phyloP scores from a whole-genome alignment of 2,113 vertebrate genomes.

The Choloepus hoffmanni region DNA sequence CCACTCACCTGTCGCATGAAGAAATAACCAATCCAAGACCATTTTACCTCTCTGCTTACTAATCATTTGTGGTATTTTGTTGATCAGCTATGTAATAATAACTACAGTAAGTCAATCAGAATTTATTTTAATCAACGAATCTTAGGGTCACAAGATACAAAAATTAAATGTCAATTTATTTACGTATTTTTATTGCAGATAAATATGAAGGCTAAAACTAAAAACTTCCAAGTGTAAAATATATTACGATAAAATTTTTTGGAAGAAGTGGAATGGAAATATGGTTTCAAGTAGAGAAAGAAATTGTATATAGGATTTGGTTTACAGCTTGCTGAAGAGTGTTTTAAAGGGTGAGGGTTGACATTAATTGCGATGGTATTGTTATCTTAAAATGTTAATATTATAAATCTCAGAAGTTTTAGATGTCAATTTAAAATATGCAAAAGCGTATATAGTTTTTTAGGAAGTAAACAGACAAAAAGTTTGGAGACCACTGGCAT shows the following conservation, averaged over 20 bases:
- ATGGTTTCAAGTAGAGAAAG: background rate
- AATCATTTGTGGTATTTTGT: slow-evolving; percentile 29
- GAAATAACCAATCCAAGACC: background rate
- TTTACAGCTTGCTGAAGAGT: slow-evolving; percentile 8
- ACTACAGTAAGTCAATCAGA: background rate
- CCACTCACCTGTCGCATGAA: background rate
- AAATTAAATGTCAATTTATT: slow-evolving; percentile 25
- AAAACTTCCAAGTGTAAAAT: slow-evolving; percentile 48
- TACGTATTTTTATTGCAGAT: slow-evolving; percentile 2
- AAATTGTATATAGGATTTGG: background rate
- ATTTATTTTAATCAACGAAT: background rate
- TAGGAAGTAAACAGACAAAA: background rate
- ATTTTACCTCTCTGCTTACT: background rate
- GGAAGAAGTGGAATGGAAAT: background rate
- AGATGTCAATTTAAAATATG: background rate
- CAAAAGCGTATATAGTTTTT: background rate
- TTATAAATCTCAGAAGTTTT: background rate
- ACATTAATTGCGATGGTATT: background rate
- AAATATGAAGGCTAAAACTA: slow-evolving; percentile 38
- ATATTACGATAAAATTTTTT: slow-evolving; percentile 9
- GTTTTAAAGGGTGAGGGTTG: background rate
- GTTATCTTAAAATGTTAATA: slow-evolving; percentile 34
- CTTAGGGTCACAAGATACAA: background rate
- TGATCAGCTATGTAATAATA: background rate
- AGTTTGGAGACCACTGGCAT: background rate